These are phyloP conservation scores for Tetragonisca angustula DNA, from an alignment of 2,888 invertebrate genomes.

Conservation along the genomic window DNA sequence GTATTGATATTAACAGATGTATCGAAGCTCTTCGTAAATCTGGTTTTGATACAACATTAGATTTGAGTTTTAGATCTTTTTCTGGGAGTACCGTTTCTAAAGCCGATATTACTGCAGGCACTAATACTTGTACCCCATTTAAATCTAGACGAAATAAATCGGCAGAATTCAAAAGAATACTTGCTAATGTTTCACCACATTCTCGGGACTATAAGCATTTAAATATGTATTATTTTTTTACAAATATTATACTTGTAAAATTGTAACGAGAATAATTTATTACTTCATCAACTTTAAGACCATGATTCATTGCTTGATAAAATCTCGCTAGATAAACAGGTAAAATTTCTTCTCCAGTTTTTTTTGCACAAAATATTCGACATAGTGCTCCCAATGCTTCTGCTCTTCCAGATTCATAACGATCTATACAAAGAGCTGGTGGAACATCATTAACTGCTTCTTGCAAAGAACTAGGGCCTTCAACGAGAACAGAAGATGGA, in stretches of 20 bases:
- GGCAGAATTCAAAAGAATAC: slow-evolving; percentile 93
- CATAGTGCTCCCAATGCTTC: slow-evolving; percentile 98
- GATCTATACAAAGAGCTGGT: slow-evolving; percentile 89
- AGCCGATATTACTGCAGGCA: slow-evolving; percentile 95
- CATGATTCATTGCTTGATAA: slow-evolving; percentile 95
- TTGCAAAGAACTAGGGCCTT: slow-evolving; percentile 88
- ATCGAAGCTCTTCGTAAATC: slow-evolving; percentile 96
- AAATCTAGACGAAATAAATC: slow-evolving; percentile 96
- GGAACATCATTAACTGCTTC: slow-evolving; percentile 88
- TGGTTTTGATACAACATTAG: slow-evolving; percentile 88
- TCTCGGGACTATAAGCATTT: slow-evolving; percentile 83
- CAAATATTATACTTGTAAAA: background rate
- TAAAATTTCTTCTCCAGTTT: slow-evolving; percentile 96
- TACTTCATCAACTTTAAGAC: slow-evolving; percentile 88
- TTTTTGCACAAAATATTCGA: slow-evolving; percentile 97
- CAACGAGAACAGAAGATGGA: slow-evolving; percentile 88
- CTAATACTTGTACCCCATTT: slow-evolving; percentile 95
- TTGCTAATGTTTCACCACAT: slow-evolving; percentile 92
- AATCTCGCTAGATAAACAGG: slow-evolving; percentile 97
- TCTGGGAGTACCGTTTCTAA: slow-evolving; percentile 96
- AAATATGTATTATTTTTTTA: slow-evolving; percentile 19
- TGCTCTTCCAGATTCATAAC: slow-evolving; percentile 94
- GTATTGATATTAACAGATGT: slow-evolving; percentile 94
- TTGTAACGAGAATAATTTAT: slow-evolving; percentile 13
- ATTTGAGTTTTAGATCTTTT: slow-evolving; percentile 91